Base-by-base conservation (phyloP, 2,888 invertebrate species). In the Aethes cnicana region DNA sequence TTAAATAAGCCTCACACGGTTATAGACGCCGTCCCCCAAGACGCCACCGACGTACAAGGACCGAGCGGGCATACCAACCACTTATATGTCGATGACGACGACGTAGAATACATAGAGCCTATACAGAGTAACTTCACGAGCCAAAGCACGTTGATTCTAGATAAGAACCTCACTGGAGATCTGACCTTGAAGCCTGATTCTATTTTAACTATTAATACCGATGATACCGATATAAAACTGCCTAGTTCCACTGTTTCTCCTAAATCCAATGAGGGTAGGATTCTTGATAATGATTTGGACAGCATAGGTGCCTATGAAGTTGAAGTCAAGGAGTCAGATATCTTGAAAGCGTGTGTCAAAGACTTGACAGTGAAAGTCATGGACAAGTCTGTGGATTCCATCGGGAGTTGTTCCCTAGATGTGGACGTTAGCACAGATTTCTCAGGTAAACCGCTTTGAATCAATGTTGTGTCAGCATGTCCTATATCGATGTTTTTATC, bases 381-480 rank as follows among this genome's bases (percentile, higher is more conserved):
- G 94, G 94, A 94, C 86, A 92, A 93, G 64, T 94, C 94, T 17
- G 92, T 94, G 84, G 96, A 96, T 82, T 96, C 96, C 49, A 96
- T 96, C 70, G 96, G 96, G 68, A 94, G 94, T 88, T 96, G 96
- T 86, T 96, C 96, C 63, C 90, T 96, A 72, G 96, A 96, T 82
- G 95, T 95, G 81, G 95, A 96, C 73, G 94, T 93, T 52, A 92
- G 93, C 72, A 93, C 93, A 55, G 94, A 94, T 71, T 91, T 93
- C 71, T 92, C 94, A 94, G 94, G 94, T 94, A 93, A 89, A 66
- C 71, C 49, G 54, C 53, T 47, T 53, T 47, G 44, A 49, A 37
- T 57, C 41, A 32, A 55, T 57, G 56, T 56, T 60, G 55, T 52
- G 44, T 36, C 49, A 47, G 62, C 70, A 63, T 67, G 58, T 56